phyloP scores from a whole-genome alignment of 2,797 vertebrate genomes.

The Gambusia yucatana region DNA sequence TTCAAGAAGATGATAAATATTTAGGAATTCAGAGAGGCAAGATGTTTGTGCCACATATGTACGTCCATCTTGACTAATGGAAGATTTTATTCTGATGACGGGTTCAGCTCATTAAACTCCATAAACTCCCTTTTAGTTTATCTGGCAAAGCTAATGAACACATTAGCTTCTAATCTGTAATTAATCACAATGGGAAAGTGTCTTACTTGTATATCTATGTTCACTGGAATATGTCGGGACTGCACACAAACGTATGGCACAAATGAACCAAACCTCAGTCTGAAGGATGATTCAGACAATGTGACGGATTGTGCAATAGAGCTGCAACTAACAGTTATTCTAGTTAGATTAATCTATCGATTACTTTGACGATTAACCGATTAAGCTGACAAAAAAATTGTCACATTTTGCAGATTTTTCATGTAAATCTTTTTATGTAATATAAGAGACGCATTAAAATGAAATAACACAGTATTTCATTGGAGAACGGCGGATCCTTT shows the following conservation, averaged over 20 bases:
- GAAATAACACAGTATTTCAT: no score
- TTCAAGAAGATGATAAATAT: background rate
- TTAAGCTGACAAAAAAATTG: no score
- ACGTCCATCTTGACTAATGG: background rate
- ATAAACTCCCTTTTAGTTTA: background rate
- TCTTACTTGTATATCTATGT: background rate
- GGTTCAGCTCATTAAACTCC: background rate
- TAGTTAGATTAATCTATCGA: no score
- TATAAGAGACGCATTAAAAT: no score
- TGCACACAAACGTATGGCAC: background rate
- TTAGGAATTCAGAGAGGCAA: constrained; percentile 3
- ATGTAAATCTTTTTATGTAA: no score
- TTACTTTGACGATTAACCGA: no score
- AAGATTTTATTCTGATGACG: background rate
- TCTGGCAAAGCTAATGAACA: background rate
- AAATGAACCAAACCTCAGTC: no score
- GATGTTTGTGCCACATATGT: background rate
- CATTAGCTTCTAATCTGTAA: background rate
- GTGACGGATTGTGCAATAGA: background rate
- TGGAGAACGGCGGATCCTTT: no score
- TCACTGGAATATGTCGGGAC: background rate
- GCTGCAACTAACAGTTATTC: no score
- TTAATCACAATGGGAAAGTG: background rate
- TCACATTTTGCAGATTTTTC: no score
- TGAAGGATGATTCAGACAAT: background rate